A percentile compares a stretch with the other conserved stretches of the same genome.
Evolutionary conservation across 92 coral and sea anemone species (phyloP).

Genomic region (Nematostella vectensis): DNA sequence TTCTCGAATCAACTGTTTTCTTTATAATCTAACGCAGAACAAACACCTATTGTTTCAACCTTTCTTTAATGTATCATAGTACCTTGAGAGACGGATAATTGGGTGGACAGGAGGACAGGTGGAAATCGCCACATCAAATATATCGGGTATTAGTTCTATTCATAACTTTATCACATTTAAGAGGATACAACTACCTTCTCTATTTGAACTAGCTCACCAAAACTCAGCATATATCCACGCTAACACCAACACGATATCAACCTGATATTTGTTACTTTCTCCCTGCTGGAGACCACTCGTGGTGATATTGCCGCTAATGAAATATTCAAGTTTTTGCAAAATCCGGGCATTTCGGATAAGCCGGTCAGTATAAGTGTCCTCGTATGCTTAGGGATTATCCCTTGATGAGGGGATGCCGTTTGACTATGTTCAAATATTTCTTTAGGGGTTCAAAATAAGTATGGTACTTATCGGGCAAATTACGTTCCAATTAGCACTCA

Average conservation of each 20-base stretch:
- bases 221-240: not conserved
- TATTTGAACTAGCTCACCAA: not conserved
- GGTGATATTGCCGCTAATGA: slow-evolving; percentile 6
- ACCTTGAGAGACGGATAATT: slow-evolving; percentile 3
- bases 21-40: slow-evolving; percentile 3
- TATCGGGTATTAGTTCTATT: no score
- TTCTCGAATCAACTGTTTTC: not conserved
- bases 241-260: not conserved
- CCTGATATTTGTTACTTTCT: not conserved
- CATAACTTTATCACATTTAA: no score
- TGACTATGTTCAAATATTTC: not conserved
- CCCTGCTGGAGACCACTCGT: slow-evolving; percentile 1
- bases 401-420: not conserved
- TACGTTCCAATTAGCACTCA: slow-evolving; percentile 81
- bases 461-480: slow-evolving; percentile 59
- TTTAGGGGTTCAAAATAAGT: slow-evolving; percentile 7
- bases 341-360: no score
- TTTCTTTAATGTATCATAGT: not conserved
- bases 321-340: slow-evolving; percentile 15
- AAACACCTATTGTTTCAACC: slow-evolving; percentile 1
- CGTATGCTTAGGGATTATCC: not conserved
- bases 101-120: slow-evolving; percentile 3
- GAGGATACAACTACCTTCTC: no score
- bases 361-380: no score
- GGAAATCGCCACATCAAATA: no score